These are phyloP conservation scores for Drosophila fuyamai DNA, from an alignment of 1,140 invertebrate species.

Conservation along the genomic window DNA sequence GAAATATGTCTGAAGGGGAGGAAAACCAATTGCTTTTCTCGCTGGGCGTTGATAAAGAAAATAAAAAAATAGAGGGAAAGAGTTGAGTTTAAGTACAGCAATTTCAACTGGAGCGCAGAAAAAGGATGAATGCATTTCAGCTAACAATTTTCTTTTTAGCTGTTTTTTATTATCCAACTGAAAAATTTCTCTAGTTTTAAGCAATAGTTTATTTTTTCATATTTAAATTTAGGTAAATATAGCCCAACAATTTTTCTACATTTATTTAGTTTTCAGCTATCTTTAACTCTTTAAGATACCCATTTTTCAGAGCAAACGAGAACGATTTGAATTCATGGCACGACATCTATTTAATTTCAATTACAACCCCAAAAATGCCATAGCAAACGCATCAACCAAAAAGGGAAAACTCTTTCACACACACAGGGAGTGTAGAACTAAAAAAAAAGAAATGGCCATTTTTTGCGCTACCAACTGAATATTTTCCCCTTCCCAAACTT, in stretches of 20 bases:
- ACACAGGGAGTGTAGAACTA: constrained; percentile 5
- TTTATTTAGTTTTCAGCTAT: background rate
- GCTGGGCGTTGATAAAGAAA: constrained; percentile 22
- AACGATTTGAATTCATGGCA: constrained; percentile 78
- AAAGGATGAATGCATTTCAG: constrained; percentile 4
- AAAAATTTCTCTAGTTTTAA: background rate
- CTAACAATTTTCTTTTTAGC: background rate
- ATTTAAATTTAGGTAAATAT: background rate
- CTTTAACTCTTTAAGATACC: constrained; percentile 54
- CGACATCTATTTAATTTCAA: constrained; percentile 83
- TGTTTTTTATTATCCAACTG: background rate
- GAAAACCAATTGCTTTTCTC: constrained; percentile 37
- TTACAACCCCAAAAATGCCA: constrained; percentile 78
- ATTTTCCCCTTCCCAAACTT: constrained; percentile 11
- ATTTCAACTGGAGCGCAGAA: constrained; percentile 1
- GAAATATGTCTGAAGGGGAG: constrained; percentile 16
- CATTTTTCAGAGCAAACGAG: constrained; percentile 27
- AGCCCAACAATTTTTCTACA: background rate
- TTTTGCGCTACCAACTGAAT: constrained; percentile 70
- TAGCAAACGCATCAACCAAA: constrained; percentile 74
- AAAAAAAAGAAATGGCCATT: constrained; percentile 19
- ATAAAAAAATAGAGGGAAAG: background rate
- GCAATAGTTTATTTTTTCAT: background rate
- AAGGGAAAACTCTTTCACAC: constrained; percentile 46
- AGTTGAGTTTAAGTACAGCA: background rate